phyloP scores from a whole-genome alignment of 1,140 invertebrate species.

The Acromyrmex heyeri region DNA sequence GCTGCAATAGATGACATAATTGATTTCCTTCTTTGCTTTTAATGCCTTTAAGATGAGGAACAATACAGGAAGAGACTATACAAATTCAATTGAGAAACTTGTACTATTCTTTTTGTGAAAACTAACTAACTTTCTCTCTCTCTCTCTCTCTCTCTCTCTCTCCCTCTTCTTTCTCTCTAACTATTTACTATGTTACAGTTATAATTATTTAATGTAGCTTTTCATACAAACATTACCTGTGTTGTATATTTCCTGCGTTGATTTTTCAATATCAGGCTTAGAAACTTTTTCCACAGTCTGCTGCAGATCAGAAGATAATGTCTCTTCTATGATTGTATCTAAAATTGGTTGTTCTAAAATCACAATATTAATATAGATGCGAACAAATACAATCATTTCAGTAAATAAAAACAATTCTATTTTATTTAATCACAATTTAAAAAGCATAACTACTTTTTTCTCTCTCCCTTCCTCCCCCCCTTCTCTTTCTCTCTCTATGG shows the following conservation, averaged over 20 bases:
- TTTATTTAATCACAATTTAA: neutral
- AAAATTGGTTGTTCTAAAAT: slow-evolving; percentile 49
- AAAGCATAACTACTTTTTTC: neutral
- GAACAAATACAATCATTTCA: neutral
- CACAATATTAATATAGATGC: slow-evolving; percentile 5
- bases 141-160: too few species aligned
- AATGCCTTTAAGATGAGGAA: neutral
- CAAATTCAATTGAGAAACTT: neutral
- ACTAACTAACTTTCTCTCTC: neutral
- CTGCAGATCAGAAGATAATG: neutral
- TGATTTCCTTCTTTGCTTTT: neutral
- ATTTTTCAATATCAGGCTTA: neutral
- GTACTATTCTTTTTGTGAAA: slow-evolving; percentile 18
- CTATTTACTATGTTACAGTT: neutral
- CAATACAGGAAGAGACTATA: slow-evolving; percentile 6
- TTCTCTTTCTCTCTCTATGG: neutral
- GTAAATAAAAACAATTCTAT: neutral
- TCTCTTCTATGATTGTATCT: slow-evolving; percentile 6
- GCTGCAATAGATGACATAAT: slow-evolving; percentile 27
- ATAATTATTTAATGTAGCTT: slow-evolving; percentile 18
- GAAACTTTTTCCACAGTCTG: neutral
- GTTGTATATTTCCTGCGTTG: neutral
- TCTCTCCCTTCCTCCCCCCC: neutral
- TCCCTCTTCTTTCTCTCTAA: too few species aligned
- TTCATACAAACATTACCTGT: slow-evolving; percentile 56